phyloP scores from a whole-genome alignment of 1,140 invertebrate genomes.

The Aphaenogaster rudis region DNA sequence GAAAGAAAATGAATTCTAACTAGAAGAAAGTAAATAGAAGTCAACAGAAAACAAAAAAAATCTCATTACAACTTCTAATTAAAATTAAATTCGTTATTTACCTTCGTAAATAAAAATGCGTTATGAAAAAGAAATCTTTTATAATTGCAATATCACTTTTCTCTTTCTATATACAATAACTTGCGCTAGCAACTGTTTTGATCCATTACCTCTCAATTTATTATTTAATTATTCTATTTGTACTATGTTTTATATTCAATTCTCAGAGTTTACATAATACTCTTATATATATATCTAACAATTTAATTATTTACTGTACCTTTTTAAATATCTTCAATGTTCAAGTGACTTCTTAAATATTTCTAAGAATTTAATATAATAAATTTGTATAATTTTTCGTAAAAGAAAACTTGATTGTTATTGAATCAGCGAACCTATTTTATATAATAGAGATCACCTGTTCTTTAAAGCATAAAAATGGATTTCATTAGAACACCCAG shows the following conservation, averaged over 20 bases:
- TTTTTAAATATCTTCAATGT: neutral
- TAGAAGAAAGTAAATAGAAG: neutral
- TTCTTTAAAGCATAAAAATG: neutral
- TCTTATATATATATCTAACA: neutral
- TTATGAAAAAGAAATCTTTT: neutral
- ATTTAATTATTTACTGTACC: neutral
- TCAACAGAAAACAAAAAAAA: neutral
- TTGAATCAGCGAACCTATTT: neutral
- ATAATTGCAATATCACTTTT: conserved; percentile 1
- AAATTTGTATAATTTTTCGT: neutral
- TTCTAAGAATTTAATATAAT: neutral
- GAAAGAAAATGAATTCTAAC: neutral
- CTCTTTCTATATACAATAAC: neutral
- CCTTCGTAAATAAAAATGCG: neutral
- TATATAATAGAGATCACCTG: neutral
- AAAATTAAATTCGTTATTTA: conserved; percentile 1
- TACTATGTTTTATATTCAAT: neutral
- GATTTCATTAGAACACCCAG: neutral
- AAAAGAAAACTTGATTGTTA: neutral
- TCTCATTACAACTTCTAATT: conserved; percentile 6
- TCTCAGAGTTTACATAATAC: neutral
- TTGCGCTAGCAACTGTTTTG: neutral
- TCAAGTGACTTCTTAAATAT: neutral
- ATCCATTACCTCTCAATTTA: neutral
- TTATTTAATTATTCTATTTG: conserved; percentile 2